Evolutionary conservation across 1,140 invertebrate species (phyloP), one percentile per base, ranked within the genome.

Genomic region (Amphibalanus amphitrite): DNA sequence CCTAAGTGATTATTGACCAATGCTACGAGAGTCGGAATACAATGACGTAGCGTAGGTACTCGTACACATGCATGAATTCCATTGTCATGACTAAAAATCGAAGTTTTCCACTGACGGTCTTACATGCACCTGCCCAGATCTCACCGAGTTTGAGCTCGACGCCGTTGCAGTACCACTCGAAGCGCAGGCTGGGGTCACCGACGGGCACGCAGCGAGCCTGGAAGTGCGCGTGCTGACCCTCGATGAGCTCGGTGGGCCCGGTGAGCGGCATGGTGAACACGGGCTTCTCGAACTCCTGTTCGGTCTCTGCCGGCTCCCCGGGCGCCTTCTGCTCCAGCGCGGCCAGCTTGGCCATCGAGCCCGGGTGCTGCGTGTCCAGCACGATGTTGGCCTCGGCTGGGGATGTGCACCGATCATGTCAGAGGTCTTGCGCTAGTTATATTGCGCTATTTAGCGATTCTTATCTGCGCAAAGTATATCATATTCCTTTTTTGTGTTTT

Each of bases 111-210:
- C n/a, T n/a, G n/a, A n/a, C n/a, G n/a, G n/a, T n/a, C n/a, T n/a
- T n/a, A n/a, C n/a, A n/a, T n/a, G 38, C 17, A 17, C 38, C 38
- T 38, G 38, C 38, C 17, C 38, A 6, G 38, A 38, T 69, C 94
- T 79, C 83, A 87, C 90, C 91, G 86, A 92, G 88, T 84, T 95
- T 89, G 71, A 95, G 82, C 84, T 93, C 90, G 26, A 93, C 86
- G 74, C 93, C 95, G 79, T 97, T 97, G 69, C 94, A 88, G 77
- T 89, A 95, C 95, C 95, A 97, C 81, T 96, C 91, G 75, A 95
- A 95, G 77, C 87, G 84, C 67, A 97, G 81, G 75, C 87, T 90
- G 20, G 92, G 85, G 82, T 97, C 96, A 13, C 95, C 94, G 72
- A 95, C 91, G 59, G 94, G 94, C 29, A 96, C 89, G n/a, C 98